phyloP scores from a whole-genome alignment of 2,797 vertebrate species.

The Melanotaenia trifasciata region DNA sequence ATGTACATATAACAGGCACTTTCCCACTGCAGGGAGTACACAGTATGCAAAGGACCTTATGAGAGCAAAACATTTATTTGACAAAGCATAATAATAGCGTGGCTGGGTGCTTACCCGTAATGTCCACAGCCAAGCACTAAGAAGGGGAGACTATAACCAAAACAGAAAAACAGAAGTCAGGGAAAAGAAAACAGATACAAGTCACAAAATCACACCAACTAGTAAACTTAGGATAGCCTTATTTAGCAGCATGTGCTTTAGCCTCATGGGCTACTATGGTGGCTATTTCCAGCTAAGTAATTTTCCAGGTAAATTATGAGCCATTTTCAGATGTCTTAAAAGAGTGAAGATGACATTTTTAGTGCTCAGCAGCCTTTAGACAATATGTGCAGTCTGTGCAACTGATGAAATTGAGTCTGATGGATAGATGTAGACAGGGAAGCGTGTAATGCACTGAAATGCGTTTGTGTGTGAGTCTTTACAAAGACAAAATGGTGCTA shows the following conservation, averaged over 20 bases:
- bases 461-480: conserved; percentile 4
- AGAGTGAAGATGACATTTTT: conserved; percentile 14
- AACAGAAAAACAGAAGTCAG: background rate
- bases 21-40: background rate
- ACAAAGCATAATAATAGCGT: conserved; percentile 13
- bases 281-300: conserved; percentile 32
- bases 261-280: conserved; percentile 16
- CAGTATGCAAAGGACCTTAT: background rate
- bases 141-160: conserved; percentile 1
- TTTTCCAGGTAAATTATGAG: conserved; percentile 25
- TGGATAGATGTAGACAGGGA: background rate
- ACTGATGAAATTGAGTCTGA: conserved; percentile 31
- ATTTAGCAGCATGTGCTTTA: conserved; percentile 9
- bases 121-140: conserved; percentile 11
- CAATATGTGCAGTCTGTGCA: conserved; percentile 17
- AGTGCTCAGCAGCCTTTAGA: conserved; percentile 19
- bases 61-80: background rate
- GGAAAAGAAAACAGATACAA: background rate
- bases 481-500: conserved; percentile 16
- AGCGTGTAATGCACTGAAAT: conserved; percentile 2
- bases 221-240: conserved; percentile 24
- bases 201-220: background rate
- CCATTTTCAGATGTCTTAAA: conserved; percentile 23
- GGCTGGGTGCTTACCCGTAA: conserved; percentile 8
- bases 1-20: background rate